Evolutionary conservation across 2,888 invertebrate genomes (phyloP), one percentile per base, ranked within the genome.

Genomic region (Leucoma salicis): DNA sequence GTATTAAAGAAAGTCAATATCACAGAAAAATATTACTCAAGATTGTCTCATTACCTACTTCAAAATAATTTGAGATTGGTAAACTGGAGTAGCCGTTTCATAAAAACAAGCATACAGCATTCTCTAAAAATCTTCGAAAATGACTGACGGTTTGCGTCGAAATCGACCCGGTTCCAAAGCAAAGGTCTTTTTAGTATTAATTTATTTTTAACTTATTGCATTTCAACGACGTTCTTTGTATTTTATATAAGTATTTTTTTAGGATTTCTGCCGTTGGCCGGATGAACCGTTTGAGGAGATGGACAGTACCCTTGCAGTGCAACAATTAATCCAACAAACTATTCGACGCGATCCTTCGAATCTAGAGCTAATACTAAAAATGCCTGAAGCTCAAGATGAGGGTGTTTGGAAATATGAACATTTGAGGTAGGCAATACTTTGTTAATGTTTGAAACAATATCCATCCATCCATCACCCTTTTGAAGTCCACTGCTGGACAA

Each of bases 341-440:
- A 99, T 99, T 63, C 92, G 97, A 57, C 93, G 94, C 53, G 97
- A 99, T 82, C 97, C 97, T 15, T 93, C 95, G 7, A 97, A 98
- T 88, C 95, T 99, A 46, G 98, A 98, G 68, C 92, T 95, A 44
- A 99, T 99, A 70, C 90, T 99, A 35, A 97, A 95, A 67, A 97
- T 99, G 91, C 99, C 99, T 1, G 98, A 99, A 63, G 95, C 96
- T 13, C 98, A 99, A 84, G 99, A 99, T 77, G 98, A 99, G 82
- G 99, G 99, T 27, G 99, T 99, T 35, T 99, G 99, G 99, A 99
- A 99, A 88, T 99, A 99, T 81, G 99, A 99, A 89, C 99, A 99
- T 90, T 91, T 99, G 46, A 93, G 96, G 96, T 95, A 81, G n/a
- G n/a, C n/a, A n/a, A n/a, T n/a, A n/a, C n/a, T n/a, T n/a, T n/a